Base-by-base conservation (phyloP, 2,113 vertebrate species). In the Anser brachyrhynchus region DNA sequence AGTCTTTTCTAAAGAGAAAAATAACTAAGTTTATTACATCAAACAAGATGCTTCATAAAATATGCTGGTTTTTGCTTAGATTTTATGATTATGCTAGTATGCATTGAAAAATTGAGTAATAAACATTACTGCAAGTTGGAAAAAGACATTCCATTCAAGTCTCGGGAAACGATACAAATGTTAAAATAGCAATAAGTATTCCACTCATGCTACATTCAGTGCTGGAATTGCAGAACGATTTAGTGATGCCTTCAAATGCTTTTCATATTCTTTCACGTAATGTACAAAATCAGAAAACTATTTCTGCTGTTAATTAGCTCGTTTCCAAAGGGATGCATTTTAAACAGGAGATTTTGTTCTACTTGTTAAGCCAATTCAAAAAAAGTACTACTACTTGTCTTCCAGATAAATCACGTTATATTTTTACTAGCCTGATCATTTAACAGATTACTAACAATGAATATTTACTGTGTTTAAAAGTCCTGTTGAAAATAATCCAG, bases 61-160 rank as follows among this genome's bases (percentile, higher is more conserved):
- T 43, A 52, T 8, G 28, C 31, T 83, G 44, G 44, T 41, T 58
- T 94, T 84, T 67, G 16, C 39, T 94, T 93, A 10, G 73, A 46
- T 87, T 89, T 95, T 89, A 89, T 87, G 59, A 78, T 87, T 84
- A 93, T 39, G 81, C 11, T 66, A 86, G 41, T 25, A 88, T 91
- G 58, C 7, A 51, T 17, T 90, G 83, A 95, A 87, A 70, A 92
- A 92, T 54, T 69, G 65, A 90, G 65, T 22, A 96, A 91, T 49
- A 88, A 91, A 73, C 37, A 69, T 70, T 69, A 66, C 1, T 67
- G 58, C 44, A 82, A 96, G 43, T 54, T 0, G 15, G 93, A 94
- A 93, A 97, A 96, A 90, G 66, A 87, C 76, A 96, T 93, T 95
- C 77, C 70, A 77, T 80, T 95, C 49, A 82, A 84, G 66, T 33